phyloP scores from a whole-genome alignment of 2,888 invertebrate species.

The Chrysomela aeneicollis region DNA sequence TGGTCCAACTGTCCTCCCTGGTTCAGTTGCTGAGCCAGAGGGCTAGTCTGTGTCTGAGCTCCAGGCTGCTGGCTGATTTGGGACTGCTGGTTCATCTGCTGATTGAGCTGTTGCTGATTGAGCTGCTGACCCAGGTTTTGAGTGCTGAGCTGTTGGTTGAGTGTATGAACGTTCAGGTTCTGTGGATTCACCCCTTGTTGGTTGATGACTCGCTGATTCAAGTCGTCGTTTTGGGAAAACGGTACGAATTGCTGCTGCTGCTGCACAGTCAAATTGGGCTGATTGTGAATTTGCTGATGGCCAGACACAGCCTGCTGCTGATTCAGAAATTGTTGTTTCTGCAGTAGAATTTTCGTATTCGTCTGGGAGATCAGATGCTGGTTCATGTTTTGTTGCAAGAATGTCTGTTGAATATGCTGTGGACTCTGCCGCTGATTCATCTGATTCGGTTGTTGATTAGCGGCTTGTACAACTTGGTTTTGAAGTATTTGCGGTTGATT shows the following conservation, averaged over 20 bases:
- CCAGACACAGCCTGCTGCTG: constrained; percentile 39
- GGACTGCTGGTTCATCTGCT: constrained; percentile 36
- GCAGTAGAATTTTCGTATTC: constrained; percentile 44
- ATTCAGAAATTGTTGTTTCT: constrained; percentile 42
- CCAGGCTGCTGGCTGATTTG: constrained; percentile 58
- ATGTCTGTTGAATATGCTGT: constrained; percentile 43
- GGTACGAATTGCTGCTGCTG: constrained; percentile 63
- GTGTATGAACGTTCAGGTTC: constrained; percentile 41
- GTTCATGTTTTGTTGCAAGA: constrained; percentile 38
- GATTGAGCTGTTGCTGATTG: constrained; percentile 48
- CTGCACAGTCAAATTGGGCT: constrained; percentile 59
- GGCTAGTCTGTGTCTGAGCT: constrained; percentile 45
- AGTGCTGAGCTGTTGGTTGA: constrained; percentile 45
- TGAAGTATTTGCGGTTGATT: constrained; percentile 39
- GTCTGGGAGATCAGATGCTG: constrained; percentile 42
- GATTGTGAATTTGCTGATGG: constrained; percentile 64
- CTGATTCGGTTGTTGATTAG: constrained; percentile 31
- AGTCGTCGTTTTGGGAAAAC: constrained; percentile 42
- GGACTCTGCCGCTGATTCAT: constrained; percentile 54
- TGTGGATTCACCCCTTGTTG: constrained; percentile 40
- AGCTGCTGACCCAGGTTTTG: constrained; percentile 48
- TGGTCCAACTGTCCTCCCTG: constrained; percentile 33
- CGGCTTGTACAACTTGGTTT: constrained; percentile 51
- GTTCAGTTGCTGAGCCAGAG: constrained; percentile 44
- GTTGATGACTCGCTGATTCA: constrained; percentile 39